These are phyloP conservation scores for Leptopilina syphax DNA, from an alignment of 2,888 invertebrate genomes.

Conservation along the genomic window DNA sequence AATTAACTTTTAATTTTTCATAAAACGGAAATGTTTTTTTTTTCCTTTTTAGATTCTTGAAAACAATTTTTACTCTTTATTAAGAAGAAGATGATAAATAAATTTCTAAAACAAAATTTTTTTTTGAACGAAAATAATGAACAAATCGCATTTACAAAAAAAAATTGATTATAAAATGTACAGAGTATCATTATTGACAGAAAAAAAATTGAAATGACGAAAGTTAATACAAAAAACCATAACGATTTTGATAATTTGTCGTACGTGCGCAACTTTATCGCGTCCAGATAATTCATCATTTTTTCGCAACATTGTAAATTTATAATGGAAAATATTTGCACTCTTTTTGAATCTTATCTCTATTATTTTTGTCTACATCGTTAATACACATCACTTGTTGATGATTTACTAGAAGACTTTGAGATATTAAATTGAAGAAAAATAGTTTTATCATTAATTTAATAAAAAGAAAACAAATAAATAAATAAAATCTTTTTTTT, in stretches of 20 bases:
- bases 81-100: too few species aligned
- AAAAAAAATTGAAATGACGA: background rate
- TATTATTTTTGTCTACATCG: conserved; percentile 23
- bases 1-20: too few species aligned
- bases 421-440: conserved; percentile 10
- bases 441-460: background rate
- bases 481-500: too few species aligned
- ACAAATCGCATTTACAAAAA: too few species aligned
- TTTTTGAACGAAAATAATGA: too few species aligned
- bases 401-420: conserved; percentile 20
- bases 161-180: background rate
- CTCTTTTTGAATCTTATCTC: conserved; percentile 15
- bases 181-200: background rate
- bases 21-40: too few species aligned
- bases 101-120: too few species aligned
- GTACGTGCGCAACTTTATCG: conserved; percentile 2
- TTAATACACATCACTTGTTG: conserved; percentile 20
- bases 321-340: conserved; percentile 31
- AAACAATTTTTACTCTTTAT: too few species aligned
- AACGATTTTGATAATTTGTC: conserved; percentile 5
- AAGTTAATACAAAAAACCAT: background rate
- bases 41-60: too few species aligned
- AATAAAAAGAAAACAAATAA: background rate
- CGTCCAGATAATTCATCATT: conserved; percentile 16
- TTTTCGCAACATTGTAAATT: conserved; percentile 33